Percentiles rank a stretch among this genome's conserved stretches.
Evolutionary conservation across 2,888 invertebrate species (phyloP).

Genomic region (Stegophylla sp.): DNA sequence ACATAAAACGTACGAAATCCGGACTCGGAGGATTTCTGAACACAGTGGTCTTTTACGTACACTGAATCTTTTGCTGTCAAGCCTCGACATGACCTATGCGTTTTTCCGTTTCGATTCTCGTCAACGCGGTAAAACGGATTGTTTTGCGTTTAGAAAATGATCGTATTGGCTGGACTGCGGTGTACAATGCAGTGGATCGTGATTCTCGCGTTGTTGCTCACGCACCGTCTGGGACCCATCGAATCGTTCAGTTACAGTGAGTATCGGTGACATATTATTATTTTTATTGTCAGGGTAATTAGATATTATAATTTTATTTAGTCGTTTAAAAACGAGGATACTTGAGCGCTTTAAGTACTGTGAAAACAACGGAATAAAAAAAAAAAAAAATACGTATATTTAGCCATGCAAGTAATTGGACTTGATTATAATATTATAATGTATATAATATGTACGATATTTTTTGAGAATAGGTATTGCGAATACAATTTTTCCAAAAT

Average conservation of each 20-base stretch:
- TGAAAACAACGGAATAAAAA: no score
- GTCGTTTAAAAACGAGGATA: no score
- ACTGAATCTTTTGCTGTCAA: neutral
- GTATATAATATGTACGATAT: no score
- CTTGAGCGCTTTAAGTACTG: no score
- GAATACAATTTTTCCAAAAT: no score
- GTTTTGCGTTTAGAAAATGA: constrained; percentile 13
- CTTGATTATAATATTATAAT: no score
- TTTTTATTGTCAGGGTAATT: no score
- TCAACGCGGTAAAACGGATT: constrained; percentile 36
- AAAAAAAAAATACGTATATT: no score
- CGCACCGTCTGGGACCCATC: constrained; percentile 4
- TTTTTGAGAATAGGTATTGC: no score
- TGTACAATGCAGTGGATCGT: constrained; percentile 11
- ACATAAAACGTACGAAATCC: neutral
- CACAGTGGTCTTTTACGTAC: neutral
- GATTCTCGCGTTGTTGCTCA: constrained; percentile 27
- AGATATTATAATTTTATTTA: no score
- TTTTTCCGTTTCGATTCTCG: neutral
- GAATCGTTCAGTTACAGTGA: constrained; percentile 53
- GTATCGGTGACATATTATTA: neutral
- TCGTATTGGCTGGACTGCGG: constrained; percentile 1
- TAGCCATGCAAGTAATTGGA: no score
- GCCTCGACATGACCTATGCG: neutral
- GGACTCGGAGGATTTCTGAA: constrained; percentile 9